Evolutionary conservation across 2,797 vertebrate genomes (phyloP).

Genomic region (Coregonus ussuriensis): DNA sequence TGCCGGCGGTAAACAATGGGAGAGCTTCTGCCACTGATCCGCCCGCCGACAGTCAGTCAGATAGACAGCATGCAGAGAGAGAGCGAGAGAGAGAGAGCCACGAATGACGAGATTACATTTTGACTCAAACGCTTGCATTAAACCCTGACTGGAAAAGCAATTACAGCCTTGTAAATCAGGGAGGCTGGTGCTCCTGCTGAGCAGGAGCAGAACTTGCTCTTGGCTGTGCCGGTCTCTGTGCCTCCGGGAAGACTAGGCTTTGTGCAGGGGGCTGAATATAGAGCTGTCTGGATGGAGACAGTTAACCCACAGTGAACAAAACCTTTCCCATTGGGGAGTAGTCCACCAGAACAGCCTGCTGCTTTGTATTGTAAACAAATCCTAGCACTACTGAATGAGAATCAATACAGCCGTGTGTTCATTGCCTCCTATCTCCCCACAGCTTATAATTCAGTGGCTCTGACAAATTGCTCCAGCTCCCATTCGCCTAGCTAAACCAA

Average conservation of each 20-base stretch:
- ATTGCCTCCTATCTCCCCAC: neutral
- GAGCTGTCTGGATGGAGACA: neutral
- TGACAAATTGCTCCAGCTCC: neutral
- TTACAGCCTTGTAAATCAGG: neutral
- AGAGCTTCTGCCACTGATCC: neutral
- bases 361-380: neutral
- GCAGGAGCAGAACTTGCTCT: neutral
- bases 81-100: neutral
- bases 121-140: neutral
- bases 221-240: neutral
- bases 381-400: neutral
- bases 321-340: neutral
- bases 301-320: neutral
- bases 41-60: neutral
- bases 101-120: slow-evolving; percentile 1
- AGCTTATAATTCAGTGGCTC: neutral
- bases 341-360: neutral
- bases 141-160: neutral
- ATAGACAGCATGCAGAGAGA: neutral
- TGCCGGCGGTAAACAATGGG: neutral
- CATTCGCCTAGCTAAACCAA: neutral
- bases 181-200: neutral
- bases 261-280: neutral
- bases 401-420: neutral
- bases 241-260: neutral